A percentile compares a stretch with the other conserved stretches of the same genome.
Conservation (phyloP, 2,888 invertebrate species). For the Linnaemya tessellans region DNA sequence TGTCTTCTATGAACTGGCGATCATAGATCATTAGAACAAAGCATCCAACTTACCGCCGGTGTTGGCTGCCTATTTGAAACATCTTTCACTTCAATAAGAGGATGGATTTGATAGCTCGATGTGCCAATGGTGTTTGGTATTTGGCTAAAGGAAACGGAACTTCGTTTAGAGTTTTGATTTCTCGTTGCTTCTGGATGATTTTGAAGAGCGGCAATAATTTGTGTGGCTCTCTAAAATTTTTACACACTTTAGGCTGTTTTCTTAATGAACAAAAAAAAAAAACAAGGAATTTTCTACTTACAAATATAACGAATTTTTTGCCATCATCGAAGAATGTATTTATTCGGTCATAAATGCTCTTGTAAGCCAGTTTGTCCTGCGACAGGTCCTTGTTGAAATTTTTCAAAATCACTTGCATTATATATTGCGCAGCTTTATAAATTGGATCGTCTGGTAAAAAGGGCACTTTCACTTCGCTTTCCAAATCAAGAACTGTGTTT, state of each 20-base stretch:
- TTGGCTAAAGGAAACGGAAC: slow-evolving; percentile 78
- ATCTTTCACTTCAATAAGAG: slow-evolving; percentile 77
- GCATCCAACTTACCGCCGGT: slow-evolving; percentile 77
- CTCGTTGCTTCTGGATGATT: slow-evolving; percentile 48
- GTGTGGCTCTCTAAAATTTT: slow-evolving; percentile 77
- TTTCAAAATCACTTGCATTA: slow-evolving; percentile 78
- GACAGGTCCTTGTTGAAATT: slow-evolving; percentile 79
- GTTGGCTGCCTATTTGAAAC: slow-evolving; percentile 79
- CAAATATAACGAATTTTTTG: slow-evolving; percentile 78
- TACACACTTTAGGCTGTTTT: neutral
- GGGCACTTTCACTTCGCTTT: slow-evolving; percentile 73
- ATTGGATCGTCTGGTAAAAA: slow-evolving; percentile 78
- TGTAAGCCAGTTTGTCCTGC: slow-evolving; percentile 74
- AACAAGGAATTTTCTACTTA: too few species aligned
- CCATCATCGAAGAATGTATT: slow-evolving; percentile 77
- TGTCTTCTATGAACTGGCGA: too few species aligned
- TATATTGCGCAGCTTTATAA: slow-evolving; percentile 81
- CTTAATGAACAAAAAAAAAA: too few species aligned
- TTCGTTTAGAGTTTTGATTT: neutral
- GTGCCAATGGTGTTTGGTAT: slow-evolving; percentile 79
- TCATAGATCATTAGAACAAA: too few species aligned
- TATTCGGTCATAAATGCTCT: slow-evolving; percentile 75
- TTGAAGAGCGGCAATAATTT: slow-evolving; percentile 77
- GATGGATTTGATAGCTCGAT: slow-evolving; percentile 80
- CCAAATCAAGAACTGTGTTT: slow-evolving; percentile 78